Conservation (phyloP, 2,113 vertebrate genomes). For the Nymphicus hollandicus region DNA sequence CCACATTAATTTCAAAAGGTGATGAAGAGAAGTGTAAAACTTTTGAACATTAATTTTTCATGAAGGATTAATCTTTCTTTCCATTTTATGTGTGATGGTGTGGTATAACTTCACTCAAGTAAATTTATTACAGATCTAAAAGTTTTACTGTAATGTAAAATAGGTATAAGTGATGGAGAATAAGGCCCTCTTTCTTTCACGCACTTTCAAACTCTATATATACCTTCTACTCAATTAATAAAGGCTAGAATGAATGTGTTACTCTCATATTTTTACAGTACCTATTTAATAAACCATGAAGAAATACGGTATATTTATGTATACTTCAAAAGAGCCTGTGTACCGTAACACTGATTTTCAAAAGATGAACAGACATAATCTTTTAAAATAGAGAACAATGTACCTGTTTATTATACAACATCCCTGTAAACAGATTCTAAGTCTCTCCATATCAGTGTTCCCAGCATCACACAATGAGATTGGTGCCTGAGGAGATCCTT, state of each 20-base stretch:
- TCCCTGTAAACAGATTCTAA: not conserved
- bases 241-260: not conserved
- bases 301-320: not conserved
- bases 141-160: not conserved
- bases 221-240: not conserved
- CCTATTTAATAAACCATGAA: not conserved
- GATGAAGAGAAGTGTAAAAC: not conserved
- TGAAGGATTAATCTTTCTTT: not conserved
- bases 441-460: not conserved
- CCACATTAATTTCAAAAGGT: not conserved
- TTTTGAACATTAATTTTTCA: not conserved
- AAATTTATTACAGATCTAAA: not conserved
- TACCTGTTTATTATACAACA: not conserved
- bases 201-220: not conserved
- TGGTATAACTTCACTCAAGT: not conserved
- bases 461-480: fast-evolving
- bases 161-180: not conserved
- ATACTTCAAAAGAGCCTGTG: not conserved
- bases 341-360: not conserved
- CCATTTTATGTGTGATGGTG: not conserved
- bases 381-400: not conserved
- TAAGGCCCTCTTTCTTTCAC: not conserved
- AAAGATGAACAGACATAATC: not conserved
- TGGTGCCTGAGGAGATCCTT: not conserved
- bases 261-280: not conserved